These are phyloP conservation scores for Glyptemys insculpta DNA, from an alignment of 2,797 vertebrate species.

Conservation along the genomic window DNA sequence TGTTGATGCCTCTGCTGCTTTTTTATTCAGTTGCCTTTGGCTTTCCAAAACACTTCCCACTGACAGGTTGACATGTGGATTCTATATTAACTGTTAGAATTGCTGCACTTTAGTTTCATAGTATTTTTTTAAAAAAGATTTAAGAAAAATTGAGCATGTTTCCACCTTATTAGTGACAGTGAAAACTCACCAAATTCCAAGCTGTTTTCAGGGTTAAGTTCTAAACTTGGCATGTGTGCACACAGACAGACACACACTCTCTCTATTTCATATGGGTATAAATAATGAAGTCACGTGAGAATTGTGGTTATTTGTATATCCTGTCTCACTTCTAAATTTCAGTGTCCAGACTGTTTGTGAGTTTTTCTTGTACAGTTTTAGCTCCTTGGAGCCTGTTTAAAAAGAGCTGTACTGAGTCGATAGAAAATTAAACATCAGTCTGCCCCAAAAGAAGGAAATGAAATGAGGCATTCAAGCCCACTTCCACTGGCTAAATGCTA, in stretches of 20 bases:
- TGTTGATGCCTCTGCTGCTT: conserved; percentile 38
- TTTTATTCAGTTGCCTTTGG: conserved; percentile 72
- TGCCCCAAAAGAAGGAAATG: neutral
- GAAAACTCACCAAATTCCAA: conserved; percentile 48
- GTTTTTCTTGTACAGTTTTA: neutral
- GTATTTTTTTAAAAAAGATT: neutral
- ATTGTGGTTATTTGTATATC: neutral
- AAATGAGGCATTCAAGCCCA: neutral
- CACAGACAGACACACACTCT: neutral
- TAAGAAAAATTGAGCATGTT: conserved; percentile 54
- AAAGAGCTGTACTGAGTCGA: neutral
- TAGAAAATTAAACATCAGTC: neutral
- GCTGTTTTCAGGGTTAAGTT: conserved; percentile 6
- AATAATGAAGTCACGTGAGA: neutral
- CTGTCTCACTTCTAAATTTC: neutral
- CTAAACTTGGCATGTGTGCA: neutral
- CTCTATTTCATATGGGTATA: neutral
- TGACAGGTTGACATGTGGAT: conserved; percentile 63
- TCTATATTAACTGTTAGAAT: conserved; percentile 69
- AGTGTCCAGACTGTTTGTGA: neutral
- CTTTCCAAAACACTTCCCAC: conserved; percentile 63
- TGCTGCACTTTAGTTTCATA: conserved; percentile 50
- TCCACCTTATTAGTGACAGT: conserved; percentile 57
- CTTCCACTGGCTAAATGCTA: neutral
- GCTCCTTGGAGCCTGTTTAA: conserved; percentile 1